phyloP scores from a whole-genome alignment of 2,113 vertebrate genomes.

The Polypterus bichir region DNA sequence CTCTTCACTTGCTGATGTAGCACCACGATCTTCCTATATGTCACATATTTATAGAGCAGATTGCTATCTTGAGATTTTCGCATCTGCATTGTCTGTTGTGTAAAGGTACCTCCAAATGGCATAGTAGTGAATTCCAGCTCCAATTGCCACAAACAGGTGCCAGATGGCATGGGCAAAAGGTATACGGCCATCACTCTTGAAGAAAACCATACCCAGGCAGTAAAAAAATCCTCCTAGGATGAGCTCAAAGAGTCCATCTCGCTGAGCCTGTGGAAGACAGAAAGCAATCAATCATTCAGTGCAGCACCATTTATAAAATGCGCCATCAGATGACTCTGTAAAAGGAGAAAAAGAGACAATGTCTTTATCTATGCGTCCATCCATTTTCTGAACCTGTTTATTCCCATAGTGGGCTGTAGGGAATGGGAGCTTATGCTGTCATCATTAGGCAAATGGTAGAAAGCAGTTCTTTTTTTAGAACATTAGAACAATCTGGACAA shows the following conservation, averaged over 20 bases:
- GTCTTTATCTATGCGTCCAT: neutral
- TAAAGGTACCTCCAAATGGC: constrained; percentile 91
- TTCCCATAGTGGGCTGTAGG: no score
- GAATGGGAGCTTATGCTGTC: no score
- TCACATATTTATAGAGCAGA: neutral
- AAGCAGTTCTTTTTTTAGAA: no score
- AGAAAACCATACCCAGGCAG: constrained; percentile 74
- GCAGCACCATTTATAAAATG: no score
- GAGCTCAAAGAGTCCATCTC: constrained; percentile 74
- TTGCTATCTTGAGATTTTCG: constrained; percentile 59
- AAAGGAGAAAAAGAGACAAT: neutral
- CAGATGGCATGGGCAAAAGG: constrained; percentile 93
- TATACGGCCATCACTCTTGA: constrained; percentile 81
- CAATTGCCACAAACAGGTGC: constrained; percentile 81
- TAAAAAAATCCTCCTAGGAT: constrained; percentile 71
- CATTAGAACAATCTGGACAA: no score
- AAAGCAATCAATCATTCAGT: neutral
- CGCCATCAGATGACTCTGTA: neutral
- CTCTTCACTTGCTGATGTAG: neutral
- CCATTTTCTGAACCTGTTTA: no score
- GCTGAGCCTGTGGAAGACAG: constrained; percentile 58
- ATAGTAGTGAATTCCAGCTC: constrained; percentile 77
- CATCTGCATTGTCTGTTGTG: constrained; percentile 39
- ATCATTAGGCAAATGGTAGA: no score
- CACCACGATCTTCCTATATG: neutral